Evolutionary conservation across 2,113 vertebrate genomes (phyloP).

Genomic region (Protomyctophum bolini): DNA sequence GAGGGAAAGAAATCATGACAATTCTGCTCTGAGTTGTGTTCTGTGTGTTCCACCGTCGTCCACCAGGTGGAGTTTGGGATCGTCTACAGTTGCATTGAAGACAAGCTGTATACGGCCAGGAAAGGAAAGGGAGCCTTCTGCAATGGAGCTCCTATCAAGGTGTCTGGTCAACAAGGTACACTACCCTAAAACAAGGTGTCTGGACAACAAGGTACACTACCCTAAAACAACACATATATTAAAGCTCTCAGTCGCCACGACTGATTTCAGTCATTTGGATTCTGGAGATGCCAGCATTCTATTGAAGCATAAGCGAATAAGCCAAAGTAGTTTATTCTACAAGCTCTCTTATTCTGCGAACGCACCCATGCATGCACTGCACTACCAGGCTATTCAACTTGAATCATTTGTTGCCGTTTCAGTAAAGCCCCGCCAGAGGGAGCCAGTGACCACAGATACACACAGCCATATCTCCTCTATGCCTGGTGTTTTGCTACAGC

Average conservation of each 20-base stretch:
- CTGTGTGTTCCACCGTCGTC: too few relatives aligned
- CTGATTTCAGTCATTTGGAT: too few relatives aligned
- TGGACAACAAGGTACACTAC: too few relatives aligned
- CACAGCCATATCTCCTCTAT: not conserved
- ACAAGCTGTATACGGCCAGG: conserved; percentile 93
- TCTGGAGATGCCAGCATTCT: too few relatives aligned
- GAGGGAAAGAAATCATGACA: too few relatives aligned
- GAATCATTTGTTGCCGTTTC: conserved; percentile 12
- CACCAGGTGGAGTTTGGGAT: conserved; percentile 91
- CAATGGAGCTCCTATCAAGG: conserved; percentile 87
- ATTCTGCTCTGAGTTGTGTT: not conserved
- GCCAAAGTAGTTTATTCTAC: too few relatives aligned
- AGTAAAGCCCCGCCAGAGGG: conserved; percentile 49
- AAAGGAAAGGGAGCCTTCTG: conserved; percentile 93
- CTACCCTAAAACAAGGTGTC: too few relatives aligned
- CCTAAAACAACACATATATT: too few relatives aligned
- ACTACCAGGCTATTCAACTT: not conserved
- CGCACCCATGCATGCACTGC: too few relatives aligned
- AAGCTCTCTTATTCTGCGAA: too few relatives aligned
- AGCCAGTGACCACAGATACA: not conserved
- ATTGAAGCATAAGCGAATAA: too few relatives aligned
- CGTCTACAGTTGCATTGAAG: conserved; percentile 93
- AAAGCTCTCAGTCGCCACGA: too few relatives aligned
- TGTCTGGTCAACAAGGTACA: conserved; percentile 87
- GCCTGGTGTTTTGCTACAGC: not conserved